Conservation (phyloP, 2,888 invertebrate species). For the Cremastobaeus sp. region DNA sequence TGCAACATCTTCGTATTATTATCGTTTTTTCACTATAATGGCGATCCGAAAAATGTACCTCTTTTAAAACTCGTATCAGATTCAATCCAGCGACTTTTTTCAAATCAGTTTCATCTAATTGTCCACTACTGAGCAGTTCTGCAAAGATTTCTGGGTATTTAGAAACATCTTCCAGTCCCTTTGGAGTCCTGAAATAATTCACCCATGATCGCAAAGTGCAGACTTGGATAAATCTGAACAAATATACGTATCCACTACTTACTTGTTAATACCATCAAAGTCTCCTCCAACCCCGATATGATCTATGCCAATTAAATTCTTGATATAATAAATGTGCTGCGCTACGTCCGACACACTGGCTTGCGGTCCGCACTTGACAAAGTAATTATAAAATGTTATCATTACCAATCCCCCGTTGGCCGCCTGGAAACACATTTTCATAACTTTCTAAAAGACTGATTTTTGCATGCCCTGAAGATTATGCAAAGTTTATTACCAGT, state of each 20-base stretch:
- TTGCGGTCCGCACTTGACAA: constrained; percentile 89
- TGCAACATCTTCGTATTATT: constrained; percentile 24
- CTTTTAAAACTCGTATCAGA: constrained; percentile 81
- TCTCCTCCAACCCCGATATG: constrained; percentile 83
- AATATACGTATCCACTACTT: constrained; percentile 51
- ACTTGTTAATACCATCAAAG: constrained; percentile 83
- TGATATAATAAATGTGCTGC: constrained; percentile 83
- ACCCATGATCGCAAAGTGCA: neutral
- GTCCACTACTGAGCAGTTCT: constrained; percentile 82
- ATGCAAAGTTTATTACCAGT: neutral
- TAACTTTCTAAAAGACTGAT: too few relatives aligned
- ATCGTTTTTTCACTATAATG: too few relatives aligned
- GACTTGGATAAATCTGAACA: neutral
- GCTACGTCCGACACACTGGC: constrained; percentile 88
- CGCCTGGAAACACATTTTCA: constrained; percentile 76
- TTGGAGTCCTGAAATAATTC: constrained; percentile 82
- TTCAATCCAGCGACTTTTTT: constrained; percentile 84
- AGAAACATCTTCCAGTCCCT: constrained; percentile 87
- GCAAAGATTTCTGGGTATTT: constrained; percentile 85
- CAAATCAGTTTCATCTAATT: constrained; percentile 82
- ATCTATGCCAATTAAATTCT: constrained; percentile 82
- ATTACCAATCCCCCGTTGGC: constrained; percentile 93
- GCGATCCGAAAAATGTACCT: constrained; percentile 68
- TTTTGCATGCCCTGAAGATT: too few relatives aligned
- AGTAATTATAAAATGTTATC: constrained; percentile 94